These are phyloP conservation scores for Heliconius congener DNA, from an alignment of 1,140 invertebrate species.

Conservation along the genomic window DNA sequence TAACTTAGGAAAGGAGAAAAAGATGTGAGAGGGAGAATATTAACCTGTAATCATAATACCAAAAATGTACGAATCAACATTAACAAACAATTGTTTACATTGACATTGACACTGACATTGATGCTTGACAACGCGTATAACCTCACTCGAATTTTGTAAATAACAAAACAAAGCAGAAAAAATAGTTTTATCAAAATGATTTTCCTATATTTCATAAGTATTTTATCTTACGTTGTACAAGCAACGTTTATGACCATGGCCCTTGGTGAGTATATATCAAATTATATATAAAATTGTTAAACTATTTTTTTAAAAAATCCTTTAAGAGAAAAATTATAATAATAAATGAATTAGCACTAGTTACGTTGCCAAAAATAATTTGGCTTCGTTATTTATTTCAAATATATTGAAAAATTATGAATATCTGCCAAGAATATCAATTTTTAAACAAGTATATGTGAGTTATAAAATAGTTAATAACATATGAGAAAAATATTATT, in stretches of 20 bases:
- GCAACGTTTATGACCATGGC: constrained; percentile 56
- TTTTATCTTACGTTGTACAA: constrained; percentile 58
- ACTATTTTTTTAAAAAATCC: not conserved
- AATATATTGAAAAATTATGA: not conserved
- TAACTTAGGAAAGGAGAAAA: too few species aligned
- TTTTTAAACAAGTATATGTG: not conserved
- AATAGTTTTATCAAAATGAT: constrained; percentile 51
- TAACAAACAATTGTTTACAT: not conserved
- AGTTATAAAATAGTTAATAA: not conserved
- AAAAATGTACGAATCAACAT: not conserved
- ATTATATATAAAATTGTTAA: not conserved
- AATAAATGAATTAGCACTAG: not conserved
- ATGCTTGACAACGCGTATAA: constrained; percentile 62
- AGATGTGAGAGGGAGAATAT: too few species aligned
- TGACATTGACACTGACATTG: constrained; percentile 39
- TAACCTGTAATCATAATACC: not conserved
- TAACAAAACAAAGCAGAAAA: constrained; percentile 51
- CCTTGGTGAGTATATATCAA: constrained; percentile 51
- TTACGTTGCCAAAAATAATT: not conserved
- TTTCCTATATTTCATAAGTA: constrained; percentile 64
- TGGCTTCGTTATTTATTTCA: not conserved
- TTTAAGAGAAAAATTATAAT: not conserved
- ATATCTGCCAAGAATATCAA: not conserved
- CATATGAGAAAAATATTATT: constrained; percentile 6
- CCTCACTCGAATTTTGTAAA: constrained; percentile 40